These are phyloP conservation scores for Cephus pulcher DNA, from an alignment of 2,888 invertebrate genomes.

Conservation along the genomic window DNA sequence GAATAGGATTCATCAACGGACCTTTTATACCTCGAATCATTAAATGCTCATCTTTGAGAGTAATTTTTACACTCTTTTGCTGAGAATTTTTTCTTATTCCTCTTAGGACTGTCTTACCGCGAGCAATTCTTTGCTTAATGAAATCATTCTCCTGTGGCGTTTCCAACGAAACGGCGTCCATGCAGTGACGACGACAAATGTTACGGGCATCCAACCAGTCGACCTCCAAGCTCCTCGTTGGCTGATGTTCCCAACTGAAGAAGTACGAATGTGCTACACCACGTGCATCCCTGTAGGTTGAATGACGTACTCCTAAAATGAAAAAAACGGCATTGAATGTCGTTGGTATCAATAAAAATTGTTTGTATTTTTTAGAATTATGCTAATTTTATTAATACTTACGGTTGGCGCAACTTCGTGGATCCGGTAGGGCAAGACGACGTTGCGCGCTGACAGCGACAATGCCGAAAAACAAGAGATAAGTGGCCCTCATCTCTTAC, in stretches of 20 bases:
- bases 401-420: constrained; percentile 90
- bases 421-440: constrained; percentile 87
- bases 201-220: constrained; percentile 93
- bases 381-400: constrained; percentile 66
- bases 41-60: neutral
- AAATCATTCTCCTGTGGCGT: constrained; percentile 93
- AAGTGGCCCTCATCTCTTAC: constrained; percentile 49
- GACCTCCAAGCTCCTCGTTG: constrained; percentile 85
- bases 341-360: neutral
- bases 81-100: constrained; percentile 42
- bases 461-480: constrained; percentile 75
- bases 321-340: neutral
- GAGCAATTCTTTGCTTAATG: constrained; percentile 85
- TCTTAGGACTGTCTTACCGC: constrained; percentile 72
- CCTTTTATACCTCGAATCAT: neutral
- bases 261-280: constrained; percentile 92
- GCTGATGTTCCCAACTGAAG: constrained; percentile 92
- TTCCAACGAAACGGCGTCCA: constrained; percentile 93
- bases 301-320: constrained; percentile 83
- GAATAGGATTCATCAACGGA: neutral
- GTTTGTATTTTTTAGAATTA: neutral
- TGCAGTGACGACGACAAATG: constrained; percentile 91
- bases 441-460: constrained; percentile 81
- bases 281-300: constrained; percentile 87
- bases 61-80: neutral